These are phyloP conservation scores for Lophotis ruficrista DNA, from an alignment of 2,113 vertebrate genomes.

Conservation along the genomic window DNA sequence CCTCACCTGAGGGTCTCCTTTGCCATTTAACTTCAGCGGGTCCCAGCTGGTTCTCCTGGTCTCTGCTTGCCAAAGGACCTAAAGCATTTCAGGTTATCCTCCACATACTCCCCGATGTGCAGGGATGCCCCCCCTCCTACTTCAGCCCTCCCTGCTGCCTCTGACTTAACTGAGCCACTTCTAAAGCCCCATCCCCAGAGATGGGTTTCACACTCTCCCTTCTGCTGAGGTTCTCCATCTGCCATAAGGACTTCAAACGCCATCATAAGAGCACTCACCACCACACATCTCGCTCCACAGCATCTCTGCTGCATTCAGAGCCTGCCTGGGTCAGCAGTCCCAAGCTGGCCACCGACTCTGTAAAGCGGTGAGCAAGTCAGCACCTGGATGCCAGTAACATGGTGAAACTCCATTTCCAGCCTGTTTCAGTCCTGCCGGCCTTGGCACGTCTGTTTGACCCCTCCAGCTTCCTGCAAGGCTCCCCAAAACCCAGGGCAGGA, in stretches of 20 bases:
- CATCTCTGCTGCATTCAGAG: not conserved
- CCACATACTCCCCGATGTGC: accelerated
- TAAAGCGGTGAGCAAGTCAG: not conserved
- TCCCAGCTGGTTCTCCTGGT: not conserved
- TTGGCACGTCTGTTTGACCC: accelerated
- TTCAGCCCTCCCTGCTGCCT: not conserved
- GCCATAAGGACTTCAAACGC: not conserved
- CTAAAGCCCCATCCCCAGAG: not conserved
- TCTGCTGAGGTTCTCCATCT: not conserved
- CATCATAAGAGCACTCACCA: not conserved
- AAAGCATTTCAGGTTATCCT: not conserved
- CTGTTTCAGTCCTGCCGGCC: accelerated
- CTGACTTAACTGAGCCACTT: not conserved
- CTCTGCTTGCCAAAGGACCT: not conserved
- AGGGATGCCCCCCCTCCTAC: not conserved
- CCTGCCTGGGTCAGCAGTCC: not conserved
- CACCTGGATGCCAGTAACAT: accelerated
- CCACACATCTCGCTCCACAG: not conserved
- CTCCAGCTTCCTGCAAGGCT: not conserved
- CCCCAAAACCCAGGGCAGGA: not conserved
- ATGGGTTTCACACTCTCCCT: not conserved
- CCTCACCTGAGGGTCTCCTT: not conserved
- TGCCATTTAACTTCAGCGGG: not conserved
- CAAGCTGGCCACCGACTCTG: not conserved
- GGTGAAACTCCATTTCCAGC: not conserved